Percentiles rank a stretch among this genome's conserved stretches.
These are phyloP conservation scores for Ophthalmotilapia sp. DNA, from an alignment of 2,113 vertebrate species.

Conservation along the genomic window DNA sequence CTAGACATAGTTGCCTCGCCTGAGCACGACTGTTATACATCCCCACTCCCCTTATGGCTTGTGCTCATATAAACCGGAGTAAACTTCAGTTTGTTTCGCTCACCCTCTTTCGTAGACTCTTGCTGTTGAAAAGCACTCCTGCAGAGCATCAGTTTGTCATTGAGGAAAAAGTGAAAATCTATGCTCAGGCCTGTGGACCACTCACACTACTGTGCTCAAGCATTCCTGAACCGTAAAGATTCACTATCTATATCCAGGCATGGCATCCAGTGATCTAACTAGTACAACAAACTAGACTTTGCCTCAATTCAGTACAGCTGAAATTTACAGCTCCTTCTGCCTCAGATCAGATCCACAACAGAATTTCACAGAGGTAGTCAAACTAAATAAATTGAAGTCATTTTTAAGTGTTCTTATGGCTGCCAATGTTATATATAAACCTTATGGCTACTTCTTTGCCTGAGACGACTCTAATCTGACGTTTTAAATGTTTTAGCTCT, in stretches of 20 bases:
- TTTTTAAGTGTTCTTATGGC: neutral
- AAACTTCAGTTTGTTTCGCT: neutral
- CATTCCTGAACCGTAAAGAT: neutral
- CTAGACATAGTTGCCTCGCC: neutral
- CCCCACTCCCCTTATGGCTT: neutral
- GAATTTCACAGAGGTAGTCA: neutral
- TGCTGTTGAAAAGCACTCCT: neutral
- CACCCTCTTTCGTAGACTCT: neutral
- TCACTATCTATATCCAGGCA: neutral
- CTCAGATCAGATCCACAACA: neutral
- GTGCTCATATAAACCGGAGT: neutral
- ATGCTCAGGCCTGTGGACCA: neutral
- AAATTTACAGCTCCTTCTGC: neutral
- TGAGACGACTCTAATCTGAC: neutral
- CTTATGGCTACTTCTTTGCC: neutral
- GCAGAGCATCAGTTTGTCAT: neutral
- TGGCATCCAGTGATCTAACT: neutral
- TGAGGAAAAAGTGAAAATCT: neutral
- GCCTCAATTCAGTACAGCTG: neutral
- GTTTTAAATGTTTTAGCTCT: neutral
- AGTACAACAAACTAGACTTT: neutral
- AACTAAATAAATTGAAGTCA: neutral
- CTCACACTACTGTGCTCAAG: neutral
- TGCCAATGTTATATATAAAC: neutral
- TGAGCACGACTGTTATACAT: neutral